Percentiles rank a stretch among this genome's conserved stretches.
Conservation (phyloP, 2,113 vertebrate species). For the Cavia aperea region DNA sequence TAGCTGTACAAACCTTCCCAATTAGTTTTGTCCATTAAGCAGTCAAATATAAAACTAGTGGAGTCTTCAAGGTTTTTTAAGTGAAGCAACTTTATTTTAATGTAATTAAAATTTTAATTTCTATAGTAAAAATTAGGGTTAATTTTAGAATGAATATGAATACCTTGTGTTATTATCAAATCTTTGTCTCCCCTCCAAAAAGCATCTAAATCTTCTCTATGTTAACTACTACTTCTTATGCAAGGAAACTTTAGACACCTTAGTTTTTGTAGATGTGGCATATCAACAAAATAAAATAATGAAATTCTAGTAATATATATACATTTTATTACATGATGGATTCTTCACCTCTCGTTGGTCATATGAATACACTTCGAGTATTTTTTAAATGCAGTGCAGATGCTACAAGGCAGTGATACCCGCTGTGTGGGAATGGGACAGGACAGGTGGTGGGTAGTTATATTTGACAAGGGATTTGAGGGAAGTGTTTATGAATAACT, state of each 20-base stretch:
- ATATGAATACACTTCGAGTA: too few species aligned
- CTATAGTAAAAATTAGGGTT: not conserved
- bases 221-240: not conserved
- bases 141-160: slow-evolving; percentile 7
- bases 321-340: not conserved
- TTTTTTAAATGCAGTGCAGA: not conserved
- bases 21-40: not conserved
- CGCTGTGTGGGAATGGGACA: not conserved
- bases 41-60: not conserved
- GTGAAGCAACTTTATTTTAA: not conserved
- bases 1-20: not conserved
- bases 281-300: not conserved
- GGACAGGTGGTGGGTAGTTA: not conserved
- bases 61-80: not conserved
- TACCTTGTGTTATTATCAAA: not conserved
- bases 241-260: not conserved
- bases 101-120: slow-evolving; percentile 8
- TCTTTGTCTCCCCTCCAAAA: not conserved
- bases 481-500: not conserved
- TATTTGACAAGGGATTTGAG: not conserved
- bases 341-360: not conserved
- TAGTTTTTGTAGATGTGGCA: not conserved
- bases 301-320: not conserved
- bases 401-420: not conserved
- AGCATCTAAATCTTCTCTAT: not conserved